phyloP scores from a whole-genome alignment of 2,113 vertebrate genomes.

The Anas platyrhynchos region DNA sequence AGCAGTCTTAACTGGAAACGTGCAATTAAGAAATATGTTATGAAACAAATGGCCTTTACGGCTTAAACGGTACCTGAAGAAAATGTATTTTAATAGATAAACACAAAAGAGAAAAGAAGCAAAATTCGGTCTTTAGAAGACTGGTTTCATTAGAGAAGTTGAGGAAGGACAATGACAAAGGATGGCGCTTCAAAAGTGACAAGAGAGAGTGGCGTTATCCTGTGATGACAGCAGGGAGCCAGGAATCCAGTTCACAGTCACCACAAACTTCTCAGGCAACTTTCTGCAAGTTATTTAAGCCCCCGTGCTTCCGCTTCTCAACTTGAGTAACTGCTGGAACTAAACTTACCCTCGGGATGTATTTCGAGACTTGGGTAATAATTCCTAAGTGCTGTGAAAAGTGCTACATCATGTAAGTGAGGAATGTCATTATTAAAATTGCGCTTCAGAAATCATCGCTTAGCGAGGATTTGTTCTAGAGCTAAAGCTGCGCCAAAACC shows the following conservation, averaged over 20 bases:
- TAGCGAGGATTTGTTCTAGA: constrained; percentile 16
- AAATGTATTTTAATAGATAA: not conserved
- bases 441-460: constrained; percentile 46
- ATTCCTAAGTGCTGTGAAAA: constrained; percentile 51
- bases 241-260: not conserved
- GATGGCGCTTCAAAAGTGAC: not conserved
- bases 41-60: constrained; percentile 38
- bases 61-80: not conserved
- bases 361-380: constrained; percentile 55
- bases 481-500: constrained; percentile 2
- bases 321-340: constrained; percentile 28
- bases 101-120: not conserved
- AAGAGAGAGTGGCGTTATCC: not conserved
- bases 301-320: constrained; percentile 1
- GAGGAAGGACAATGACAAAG: not conserved
- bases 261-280: not conserved
- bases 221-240: not conserved
- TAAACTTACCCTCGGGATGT: constrained; percentile 35
- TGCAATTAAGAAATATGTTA: not conserved
- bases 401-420: constrained; percentile 44
- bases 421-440: constrained; percentile 58
- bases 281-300: constrained; percentile 34
- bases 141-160: not conserved
- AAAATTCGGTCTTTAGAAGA: not conserved
- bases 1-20: constrained; percentile 20